Base-by-base conservation (phyloP, 2,888 invertebrate species). In the Cryptosula pallasiana region DNA sequence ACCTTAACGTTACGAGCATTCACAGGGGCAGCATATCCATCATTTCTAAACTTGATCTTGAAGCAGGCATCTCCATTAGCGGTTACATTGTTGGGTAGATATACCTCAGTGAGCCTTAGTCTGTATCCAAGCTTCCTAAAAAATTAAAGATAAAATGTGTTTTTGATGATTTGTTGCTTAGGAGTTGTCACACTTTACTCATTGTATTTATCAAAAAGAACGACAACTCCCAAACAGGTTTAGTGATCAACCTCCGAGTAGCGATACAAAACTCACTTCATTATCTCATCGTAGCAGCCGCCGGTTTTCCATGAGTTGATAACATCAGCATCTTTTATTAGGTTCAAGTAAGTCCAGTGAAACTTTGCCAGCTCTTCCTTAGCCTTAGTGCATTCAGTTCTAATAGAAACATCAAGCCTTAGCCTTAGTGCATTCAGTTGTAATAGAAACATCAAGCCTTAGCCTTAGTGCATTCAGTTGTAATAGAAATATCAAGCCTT, bases 321-420 rank as follows among this genome's bases (percentile, higher is more conserved):
- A 23, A 76, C 73, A 20, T 29, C 71, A 16, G 63, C 35, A 63
- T 75, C n/a, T 55, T 69, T 75, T 3, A 20, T 71, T 16, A 69
- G 55, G 35, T 76, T 75, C 25, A 76, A 55, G 69, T 69, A 76
- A 3, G 74, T 71, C 72, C 73, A 76, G 69, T 76, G 76, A 34
- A 75, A 74, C 20, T 55, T 70, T 63, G 35, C 63, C 73, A 76
- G 70, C 71, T 76, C 76, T 13, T 55, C 23, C 35, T 71, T 25
- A 2, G 75, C 73, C 1, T 72, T 75, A 16, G 74, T 36, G 69
- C 76, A 76, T 32, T 71, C 55, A 32, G 73, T 69, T 55, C 76
- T 76, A 32, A 3, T 54, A 69, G 20, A 57, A 45, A 5, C 45
- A 20, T 20, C 45, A 45, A 45, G 9, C 20, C 9, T 45, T 45